These are phyloP conservation scores for Zaprionus vittiger DNA, from an alignment of 1,140 invertebrate genomes.

Conservation along the genomic window DNA sequence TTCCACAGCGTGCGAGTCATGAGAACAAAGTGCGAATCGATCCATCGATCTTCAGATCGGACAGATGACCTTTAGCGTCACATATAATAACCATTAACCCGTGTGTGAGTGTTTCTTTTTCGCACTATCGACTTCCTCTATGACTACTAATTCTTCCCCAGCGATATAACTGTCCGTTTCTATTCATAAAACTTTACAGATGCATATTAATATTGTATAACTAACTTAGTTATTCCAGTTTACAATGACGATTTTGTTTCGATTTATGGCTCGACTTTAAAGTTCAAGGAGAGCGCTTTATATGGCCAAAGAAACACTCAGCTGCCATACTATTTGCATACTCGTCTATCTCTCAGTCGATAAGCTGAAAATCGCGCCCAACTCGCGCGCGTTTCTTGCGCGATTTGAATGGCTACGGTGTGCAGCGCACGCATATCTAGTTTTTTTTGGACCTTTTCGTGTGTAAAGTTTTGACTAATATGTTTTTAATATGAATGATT, in stretches of 20 bases:
- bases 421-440: neutral
- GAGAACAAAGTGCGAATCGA: conserved; percentile 15
- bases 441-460: conserved; percentile 8
- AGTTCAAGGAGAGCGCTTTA: conserved; percentile 67
- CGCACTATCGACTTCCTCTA: conserved; percentile 15
- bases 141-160: neutral
- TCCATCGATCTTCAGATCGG: conserved; percentile 25
- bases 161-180: conserved; percentile 11
- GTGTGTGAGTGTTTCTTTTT: neutral
- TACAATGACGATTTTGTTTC: conserved; percentile 29
- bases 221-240: conserved; percentile 23
- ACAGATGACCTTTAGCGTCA: conserved; percentile 31
- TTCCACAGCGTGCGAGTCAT: conserved; percentile 23
- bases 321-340: conserved; percentile 45
- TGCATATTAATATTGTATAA: conserved; percentile 22
- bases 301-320: conserved; percentile 13
- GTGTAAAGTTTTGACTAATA: conserved; percentile 59
- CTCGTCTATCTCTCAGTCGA: conserved; percentile 17
- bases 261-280: conserved; percentile 58
- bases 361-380: conserved; percentile 12
- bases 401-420: conserved; percentile 22
- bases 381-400: conserved; percentile 28
- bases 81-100: conserved; percentile 4
- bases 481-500: conserved; percentile 68
- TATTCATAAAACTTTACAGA: conserved; percentile 17